phyloP scores from a whole-genome alignment of 2,888 invertebrate species.

The Meandrusa payeni region DNA sequence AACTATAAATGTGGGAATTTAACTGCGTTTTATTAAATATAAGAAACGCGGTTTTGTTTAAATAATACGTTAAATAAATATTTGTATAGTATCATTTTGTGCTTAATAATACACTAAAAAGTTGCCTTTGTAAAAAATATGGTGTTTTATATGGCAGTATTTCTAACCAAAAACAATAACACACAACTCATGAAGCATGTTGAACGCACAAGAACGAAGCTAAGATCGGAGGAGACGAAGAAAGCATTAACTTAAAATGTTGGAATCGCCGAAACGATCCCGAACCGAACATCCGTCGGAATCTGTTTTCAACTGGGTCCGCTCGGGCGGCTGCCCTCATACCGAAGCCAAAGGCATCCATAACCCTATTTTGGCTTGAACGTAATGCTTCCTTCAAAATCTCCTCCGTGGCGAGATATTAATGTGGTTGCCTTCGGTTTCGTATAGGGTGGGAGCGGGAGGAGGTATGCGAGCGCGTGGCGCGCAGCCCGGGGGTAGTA shows the following conservation, averaged over 20 bases:
- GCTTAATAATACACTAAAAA: no score
- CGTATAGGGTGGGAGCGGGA: constrained; percentile 83
- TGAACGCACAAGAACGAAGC: constrained; percentile 44
- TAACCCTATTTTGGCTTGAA: constrained; percentile 42
- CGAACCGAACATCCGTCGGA: constrained; percentile 27
- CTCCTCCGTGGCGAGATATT: constrained; percentile 35
- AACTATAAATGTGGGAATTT: no score
- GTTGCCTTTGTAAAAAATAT: neutral
- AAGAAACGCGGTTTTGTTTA: no score
- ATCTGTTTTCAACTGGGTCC: constrained; percentile 25
- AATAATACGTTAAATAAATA: no score
- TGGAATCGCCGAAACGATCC: constrained; percentile 31
- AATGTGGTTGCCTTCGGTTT: constrained; percentile 90
- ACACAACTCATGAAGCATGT: constrained; percentile 24
- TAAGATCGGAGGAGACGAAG: constrained; percentile 47
- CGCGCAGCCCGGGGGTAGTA: constrained; percentile 66
- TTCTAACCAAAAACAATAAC: neutral
- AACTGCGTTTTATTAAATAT: neutral
- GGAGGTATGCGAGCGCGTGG: constrained; percentile 40
- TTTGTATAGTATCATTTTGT: no score
- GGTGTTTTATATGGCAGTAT: no score
- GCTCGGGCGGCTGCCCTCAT: constrained; percentile 48
- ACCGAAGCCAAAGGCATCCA: constrained; percentile 78
- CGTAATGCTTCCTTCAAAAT: constrained; percentile 45
- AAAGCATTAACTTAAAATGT: constrained; percentile 39